Evolutionary conservation across 2,888 invertebrate species (phyloP), one percentile per base, ranked within the genome.

Genomic region (Entomobrya multifasciata): DNA sequence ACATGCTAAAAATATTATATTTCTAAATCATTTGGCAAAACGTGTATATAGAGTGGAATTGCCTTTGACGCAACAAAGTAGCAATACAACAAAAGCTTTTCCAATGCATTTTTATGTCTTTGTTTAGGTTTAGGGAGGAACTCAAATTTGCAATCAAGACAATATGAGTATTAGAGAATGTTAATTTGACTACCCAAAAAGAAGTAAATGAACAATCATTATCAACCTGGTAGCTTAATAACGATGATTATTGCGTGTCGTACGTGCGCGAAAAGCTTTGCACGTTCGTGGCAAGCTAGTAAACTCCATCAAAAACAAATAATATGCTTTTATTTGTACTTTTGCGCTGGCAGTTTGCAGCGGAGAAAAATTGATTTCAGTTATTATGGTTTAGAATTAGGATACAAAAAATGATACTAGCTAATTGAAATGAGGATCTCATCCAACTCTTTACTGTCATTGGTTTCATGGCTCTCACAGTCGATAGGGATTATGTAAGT

Each of bases 141-240:
- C n/a, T 36, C 36, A 65, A 41, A 41, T 47, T 47, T 70, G 70
- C 25, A 70, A 70, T 70, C 70, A 70, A n/a, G 70, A 47, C 44
- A 47, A 47, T 15, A 49, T 13, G 49, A 36, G 4, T 49, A 4
- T 15, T n/a, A 49, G n/a, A 15, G 13, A 13, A 8, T 49, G 49
- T n/a, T 49, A 36, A 36, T 36, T 36, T 36, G 36, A 36, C 36
- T 36, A 36, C 36, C 36, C 4, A 36, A 4, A 36, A 36, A 36
- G 36, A 36, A 36, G 22, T n/a, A 70, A 47, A 70, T 41, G n/a
- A 65, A 17, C 65, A 65, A 41, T 17, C 17, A 65, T 22, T n/a
- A 44, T 36, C 44, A 44, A 70, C 44, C 70, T 22, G 25, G 47
- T 70, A 70, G 70, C 25, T 49, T 47, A 20, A 20, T 70, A 70